Conservation (phyloP, 2,797 vertebrate genomes). For the Vultur gryphus region DNA sequence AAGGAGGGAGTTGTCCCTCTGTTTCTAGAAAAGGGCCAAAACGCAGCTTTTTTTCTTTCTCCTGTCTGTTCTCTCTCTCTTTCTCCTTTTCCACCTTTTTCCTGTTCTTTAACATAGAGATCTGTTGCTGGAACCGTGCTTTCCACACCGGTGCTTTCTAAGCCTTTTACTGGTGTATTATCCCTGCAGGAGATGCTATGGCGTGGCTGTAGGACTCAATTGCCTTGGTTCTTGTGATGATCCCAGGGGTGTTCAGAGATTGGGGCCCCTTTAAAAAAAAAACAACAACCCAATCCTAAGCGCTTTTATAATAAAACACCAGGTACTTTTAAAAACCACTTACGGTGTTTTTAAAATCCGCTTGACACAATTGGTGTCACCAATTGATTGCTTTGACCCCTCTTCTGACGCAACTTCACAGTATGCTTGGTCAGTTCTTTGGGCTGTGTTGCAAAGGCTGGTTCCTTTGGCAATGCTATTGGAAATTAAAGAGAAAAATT, state of each 20-base stretch:
- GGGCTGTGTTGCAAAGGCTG: not conserved
- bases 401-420: not conserved
- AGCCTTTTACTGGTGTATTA: not conserved
- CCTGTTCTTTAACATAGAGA: not conserved
- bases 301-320: not conserved
- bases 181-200: not conserved
- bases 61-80: not conserved
- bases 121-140: not conserved
- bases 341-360: not conserved
- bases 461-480: not conserved
- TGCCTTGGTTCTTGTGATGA: not conserved
- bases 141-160: not conserved
- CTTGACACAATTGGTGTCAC: not conserved
- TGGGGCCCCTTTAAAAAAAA: not conserved
- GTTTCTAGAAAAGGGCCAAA: not conserved
- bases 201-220: not conserved
- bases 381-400: not conserved
- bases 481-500: not conserved
- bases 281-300: not conserved
- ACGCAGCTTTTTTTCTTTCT: not conserved
- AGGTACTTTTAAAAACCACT: not conserved
- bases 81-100: not conserved
- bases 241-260: not conserved
- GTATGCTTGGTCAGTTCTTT: not conserved
- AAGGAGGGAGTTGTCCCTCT: not conserved